Evolutionary conservation across 2,797 vertebrate genomes (phyloP), one percentile per base, ranked within the genome.

Genomic region (Pangasius macronema): DNA sequence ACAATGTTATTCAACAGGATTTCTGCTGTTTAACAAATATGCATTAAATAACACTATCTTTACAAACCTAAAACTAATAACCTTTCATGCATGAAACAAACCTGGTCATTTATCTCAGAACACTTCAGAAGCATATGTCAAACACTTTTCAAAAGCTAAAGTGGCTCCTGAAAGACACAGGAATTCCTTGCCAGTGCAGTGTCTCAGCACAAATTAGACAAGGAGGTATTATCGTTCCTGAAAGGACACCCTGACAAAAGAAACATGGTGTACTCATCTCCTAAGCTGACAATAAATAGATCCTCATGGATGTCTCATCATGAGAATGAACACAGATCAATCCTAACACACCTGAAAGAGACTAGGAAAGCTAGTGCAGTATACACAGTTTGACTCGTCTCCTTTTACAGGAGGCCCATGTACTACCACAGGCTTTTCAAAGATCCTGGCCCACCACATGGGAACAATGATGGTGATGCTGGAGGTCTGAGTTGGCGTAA

Each of bases 241-340:
- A 91, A 90, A 90, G 88, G 68, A 30, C 42, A 11, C 27, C 51
- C 46, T 57, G 49, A 90, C 88, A 89, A 89, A 87, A 88, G 80
- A 86, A 89, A 80, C 63, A 88, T 85, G 85, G 84, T 65, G 81
- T 79, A 76, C 86, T 89, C 80, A 89, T 92, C 88, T 89, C 76
- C 87, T 79, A 91, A 91, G 89, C 89, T 55, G 87, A 68, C 90
- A 84, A 88, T 87, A 88, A 90, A 93, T 87, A 91, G 82, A 90
- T 93, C 93, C 91, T 92, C 85, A 89, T 67, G 86, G 91, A 91
- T 87, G 39, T 82, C 88, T 88, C 30, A 75, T 91, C 83, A 89
- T 83, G 86, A 91, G 82, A 93, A 92, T 86, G 87, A 94, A 93
- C 92, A 93, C 92, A 92, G 91, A 93, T 95, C 94, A 92, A 93